A percentile compares a stretch with the other conserved stretches of the same genome.
phyloP scores from a whole-genome alignment of 2,113 vertebrate species.

The Myotis brandtii region DNA sequence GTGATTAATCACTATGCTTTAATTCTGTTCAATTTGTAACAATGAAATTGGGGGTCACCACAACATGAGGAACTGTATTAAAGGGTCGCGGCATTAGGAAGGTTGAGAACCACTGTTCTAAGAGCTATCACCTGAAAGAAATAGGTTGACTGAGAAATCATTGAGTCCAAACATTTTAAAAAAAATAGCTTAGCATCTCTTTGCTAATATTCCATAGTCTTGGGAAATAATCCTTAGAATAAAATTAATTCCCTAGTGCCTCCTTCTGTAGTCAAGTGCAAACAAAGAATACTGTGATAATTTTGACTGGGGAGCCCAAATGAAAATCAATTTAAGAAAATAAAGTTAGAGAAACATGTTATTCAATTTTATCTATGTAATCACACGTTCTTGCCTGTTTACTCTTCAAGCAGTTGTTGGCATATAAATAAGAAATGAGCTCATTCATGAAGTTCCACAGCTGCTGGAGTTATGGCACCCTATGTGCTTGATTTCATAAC shows the following conservation, averaged over 20 bases:
- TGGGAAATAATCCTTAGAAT: neutral
- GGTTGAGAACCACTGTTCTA: neutral
- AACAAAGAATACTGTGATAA: neutral
- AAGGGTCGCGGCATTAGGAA: no score
- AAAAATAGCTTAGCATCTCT: neutral
- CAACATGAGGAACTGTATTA: no score
- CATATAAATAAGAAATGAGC: neutral
- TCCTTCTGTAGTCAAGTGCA: neutral
- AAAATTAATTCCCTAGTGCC: neutral
- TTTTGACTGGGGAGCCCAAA: neutral
- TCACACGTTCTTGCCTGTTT: neutral
- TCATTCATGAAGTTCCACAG: neutral
- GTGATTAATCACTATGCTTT: no score
- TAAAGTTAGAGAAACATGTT: neutral
- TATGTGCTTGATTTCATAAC: neutral
- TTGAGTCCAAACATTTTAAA: neutral
- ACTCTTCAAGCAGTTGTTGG: neutral
- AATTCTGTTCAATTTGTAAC: no score
- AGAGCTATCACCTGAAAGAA: neutral
- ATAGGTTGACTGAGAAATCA: neutral
- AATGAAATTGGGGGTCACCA: no score
- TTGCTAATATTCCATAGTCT: neutral
- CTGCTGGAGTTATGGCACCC: neutral
- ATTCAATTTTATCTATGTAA: neutral
- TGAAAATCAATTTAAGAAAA: constrained; percentile 38